Base-by-base conservation (phyloP, 2,888 invertebrate genomes). In the Cephus runcator region DNA sequence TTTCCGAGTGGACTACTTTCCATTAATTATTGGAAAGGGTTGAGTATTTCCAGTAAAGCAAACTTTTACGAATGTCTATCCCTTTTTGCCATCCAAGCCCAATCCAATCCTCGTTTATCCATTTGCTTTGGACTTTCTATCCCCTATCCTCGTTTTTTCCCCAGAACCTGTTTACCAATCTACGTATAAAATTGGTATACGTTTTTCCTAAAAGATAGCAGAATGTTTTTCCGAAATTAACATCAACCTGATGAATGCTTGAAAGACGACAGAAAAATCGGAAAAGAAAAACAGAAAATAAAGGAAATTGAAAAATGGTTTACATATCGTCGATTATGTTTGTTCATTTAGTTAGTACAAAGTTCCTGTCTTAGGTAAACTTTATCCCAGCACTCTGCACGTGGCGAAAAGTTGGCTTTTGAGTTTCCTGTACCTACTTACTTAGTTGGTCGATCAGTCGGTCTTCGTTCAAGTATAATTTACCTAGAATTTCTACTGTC, bases 71-170 rank as follows among this genome's bases (percentile, higher is more conserved):
- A 56, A 56, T 56, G 56, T 15, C 56, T 56, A 56, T 56, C 56
- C 56, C 23, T 23, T 56, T 56, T 56, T 23, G 23, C 56, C 9
- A 56, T 23, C 56, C 15, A 40, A 40, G 40, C 40, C 15, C 40
- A 40, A 40, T 40, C 40, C 73, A 75, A 75, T 77, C 73, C 75
- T 73, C 73, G 73, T 69, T 68, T 77, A 33, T 74, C 77, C 76
- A 73, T n/a, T 56, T 79, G 31, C 73, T 80, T 79, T 73, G 73
- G 78, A 80, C 80, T 79, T 69, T 77, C 75, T 77, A 81, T 78
- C 79, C 75, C 80, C 80, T 73, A 75, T 33, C 36, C 56, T 77
- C 40, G 75, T 76, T 75, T 69, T 68, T 79, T 75, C 77, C 36
- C 71, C 40, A 56, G 23, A 2, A 9, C 23, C 56, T 56, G 15